Evolutionary conservation across 2,113 vertebrate genomes (phyloP).

Genomic region (Entelurus aequoreus): DNA sequence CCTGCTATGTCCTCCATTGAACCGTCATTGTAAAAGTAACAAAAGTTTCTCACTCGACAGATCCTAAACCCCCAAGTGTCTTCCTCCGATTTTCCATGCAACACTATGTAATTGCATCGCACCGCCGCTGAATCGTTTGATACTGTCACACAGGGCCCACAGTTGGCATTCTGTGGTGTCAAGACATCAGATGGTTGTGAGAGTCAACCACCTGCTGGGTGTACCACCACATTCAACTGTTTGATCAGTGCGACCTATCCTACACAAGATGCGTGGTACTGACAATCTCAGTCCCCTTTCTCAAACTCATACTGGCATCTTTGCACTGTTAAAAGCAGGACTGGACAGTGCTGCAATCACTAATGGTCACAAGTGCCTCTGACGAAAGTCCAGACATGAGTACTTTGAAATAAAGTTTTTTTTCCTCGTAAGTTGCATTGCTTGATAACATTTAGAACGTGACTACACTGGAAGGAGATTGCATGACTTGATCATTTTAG

Average conservation of each 20-base stretch:
- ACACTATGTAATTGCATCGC: constrained; percentile 54
- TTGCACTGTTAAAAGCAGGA: constrained; percentile 24
- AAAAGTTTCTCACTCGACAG: constrained; percentile 16
- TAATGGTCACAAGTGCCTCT: constrained; percentile 29
- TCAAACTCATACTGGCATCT: constrained; percentile 13
- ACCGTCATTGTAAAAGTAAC: constrained; percentile 46
- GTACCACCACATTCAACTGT: constrained; percentile 18
- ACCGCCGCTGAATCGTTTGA: constrained; percentile 38
- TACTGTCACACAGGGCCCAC: constrained; percentile 27
- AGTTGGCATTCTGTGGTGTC: constrained; percentile 42
- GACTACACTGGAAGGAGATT: background rate
- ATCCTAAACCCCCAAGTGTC: background rate
- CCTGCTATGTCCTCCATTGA: constrained; percentile 28
- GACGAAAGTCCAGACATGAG: constrained; percentile 30
- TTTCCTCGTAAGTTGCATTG: background rate
- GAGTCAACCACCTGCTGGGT: constrained; percentile 50
- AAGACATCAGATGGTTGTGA: constrained; percentile 48
- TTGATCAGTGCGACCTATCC: constrained; percentile 40
- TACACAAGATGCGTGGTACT: constrained; percentile 6
- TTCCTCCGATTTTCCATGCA: constrained; percentile 47
- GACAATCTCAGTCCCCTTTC: constrained; percentile 36
- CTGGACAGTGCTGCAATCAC: constrained; percentile 23
- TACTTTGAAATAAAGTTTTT: constrained; percentile 14
- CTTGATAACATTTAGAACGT: background rate
- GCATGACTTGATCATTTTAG: background rate